Evolutionary conservation across 1,140 invertebrate genomes (phyloP), one percentile per base, ranked within the genome.

Genomic region (Zaprionus capensis): DNA sequence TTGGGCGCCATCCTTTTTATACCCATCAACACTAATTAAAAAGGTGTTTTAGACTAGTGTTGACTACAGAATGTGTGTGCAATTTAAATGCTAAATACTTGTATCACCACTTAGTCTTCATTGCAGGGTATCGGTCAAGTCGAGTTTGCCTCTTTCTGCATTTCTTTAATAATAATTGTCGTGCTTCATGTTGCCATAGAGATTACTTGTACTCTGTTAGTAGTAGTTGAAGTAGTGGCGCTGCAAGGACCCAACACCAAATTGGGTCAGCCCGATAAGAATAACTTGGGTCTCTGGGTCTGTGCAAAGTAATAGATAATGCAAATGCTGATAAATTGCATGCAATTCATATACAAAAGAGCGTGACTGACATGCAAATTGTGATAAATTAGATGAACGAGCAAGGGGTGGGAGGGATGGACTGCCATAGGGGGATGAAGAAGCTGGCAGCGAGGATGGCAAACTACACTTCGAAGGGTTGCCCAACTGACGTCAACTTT

Each of bases 351-450:
- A 91, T 78, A 62, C 44, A 67, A 63, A 53, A 28, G 53, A 74
- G 76, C 82, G 82, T 86, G 82, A 86, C 82, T 86, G 82, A 82
- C 82, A 86, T 86, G 82, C 80, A 86, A 86, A 86, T 86, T 80
- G 82, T 80, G 82, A 86, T 86, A 87, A 85, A 86, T 86, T 79
- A 71, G 75, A 76, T 57, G 68, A 65, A 49, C 67, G 5, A 67
- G 73, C 41, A 44, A 56, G 11, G 56, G 17, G 63, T 66, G 44
- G 76, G 12, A 58, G 71, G 44, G 76, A 26, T 51, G 44, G 17
- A 22, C 24, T 58, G 61, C 20, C 38, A 51, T 4, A n/a, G 14
- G 9, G 34, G 6, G 7, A 55, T 36, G 34, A 20, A 3, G 22
- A 14, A n/a, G 38, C 5, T 36, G 15, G 55, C 28, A 44, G 36